Base-by-base conservation (phyloP, 2,888 invertebrate species). In the Eurytoma adleriae region DNA sequence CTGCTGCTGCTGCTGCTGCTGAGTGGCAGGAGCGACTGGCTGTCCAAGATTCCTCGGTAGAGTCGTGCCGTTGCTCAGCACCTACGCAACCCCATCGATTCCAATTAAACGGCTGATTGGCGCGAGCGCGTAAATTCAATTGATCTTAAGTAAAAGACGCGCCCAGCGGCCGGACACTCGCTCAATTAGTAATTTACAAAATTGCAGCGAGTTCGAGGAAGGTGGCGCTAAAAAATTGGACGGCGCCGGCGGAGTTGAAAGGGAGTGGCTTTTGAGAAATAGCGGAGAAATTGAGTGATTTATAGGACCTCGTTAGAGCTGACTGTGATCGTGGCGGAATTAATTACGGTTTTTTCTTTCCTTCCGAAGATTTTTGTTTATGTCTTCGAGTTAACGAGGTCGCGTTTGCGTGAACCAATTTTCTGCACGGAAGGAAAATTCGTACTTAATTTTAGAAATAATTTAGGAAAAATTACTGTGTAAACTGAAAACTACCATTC, bases 41-140 rank as follows among this genome's bases (percentile, higher is more conserved):
- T 89, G 89, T 12, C 89, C 90, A 75, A 89, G 86, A 84, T 86
- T 90, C 83, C 90, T 88, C 86, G 90, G 89, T 87, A 90, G 88
- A 85, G 89, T 90, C 85, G 88, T 90, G 78, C 90, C 90, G 82
- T 90, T 90, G 87, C 88, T 89, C 84, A 90, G 86, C 85, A 90
- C 88, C 90, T 90, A 77, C 56, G 30, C 52, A 18, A 18, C 27
- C 1, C 13, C 61, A 52, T 71, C 62, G 72, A 72, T 64, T n/a
- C 20, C 24, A 59, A 70, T 59, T 70, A 70, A 50, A n/a, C 3
- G 59, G 3, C 40, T 67, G 54, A 54, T 56, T 54, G 70, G 7
- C 27, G 13, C 10, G 3, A 40, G 13, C 4, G 27, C 24, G 62
- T 67, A 14, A 78, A 72, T 16, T 64, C 64, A 77, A 78, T 78